Evolutionary conservation across 2,113 vertebrate genomes (phyloP), one percentile per base, ranked within the genome.

Genomic region (Misgurnus mizolepis): DNA sequence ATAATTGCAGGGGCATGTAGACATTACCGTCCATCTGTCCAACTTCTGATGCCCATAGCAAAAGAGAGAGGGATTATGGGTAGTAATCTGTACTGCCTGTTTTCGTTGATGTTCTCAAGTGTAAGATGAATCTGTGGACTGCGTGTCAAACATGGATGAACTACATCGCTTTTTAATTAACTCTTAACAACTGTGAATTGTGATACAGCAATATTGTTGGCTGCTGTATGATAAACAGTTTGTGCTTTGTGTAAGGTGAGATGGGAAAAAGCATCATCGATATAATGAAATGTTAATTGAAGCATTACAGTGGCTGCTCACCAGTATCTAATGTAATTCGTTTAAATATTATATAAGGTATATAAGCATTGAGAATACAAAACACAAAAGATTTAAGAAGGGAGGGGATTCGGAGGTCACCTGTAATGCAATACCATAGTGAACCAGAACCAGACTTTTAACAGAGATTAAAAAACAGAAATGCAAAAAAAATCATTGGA

Each of bases 341-440:
- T 34, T 34, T 34, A 34, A 2, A 3, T 34, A 34, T 34, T 34
- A 34, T 34, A 34, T 34, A 34, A 34, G 27, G 27, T 41, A 41
- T 82, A 66, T 77, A 76, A 84, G 64, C 40, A 62, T 66, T 64
- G 58, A 60, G 47, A n/a, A 89, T 89, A 87, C 79, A 6, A 41
- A 79, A 40, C 71, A 83, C 70, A 72, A 65, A 67, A 53, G 62
- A 70, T 62, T 39, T 2, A 40, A 56, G 17, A 17, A 22, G 22
- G 22, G 22, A 22, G 22, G 67, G 62, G 64, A 64, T 62, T 1
- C 7, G 6, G 56, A 41, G 34, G 39, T 49, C 55, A 84, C 39
- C 56, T 8, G 4, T 64, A 41, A 4, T 58, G n/a, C 11, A 39
- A 14, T 45, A 61, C 12, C 41, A 18, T 49, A 58, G 18, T 8